Conservation (phyloP, 2,113 vertebrate genomes). For the Phylloscopus trochiloides region DNA sequence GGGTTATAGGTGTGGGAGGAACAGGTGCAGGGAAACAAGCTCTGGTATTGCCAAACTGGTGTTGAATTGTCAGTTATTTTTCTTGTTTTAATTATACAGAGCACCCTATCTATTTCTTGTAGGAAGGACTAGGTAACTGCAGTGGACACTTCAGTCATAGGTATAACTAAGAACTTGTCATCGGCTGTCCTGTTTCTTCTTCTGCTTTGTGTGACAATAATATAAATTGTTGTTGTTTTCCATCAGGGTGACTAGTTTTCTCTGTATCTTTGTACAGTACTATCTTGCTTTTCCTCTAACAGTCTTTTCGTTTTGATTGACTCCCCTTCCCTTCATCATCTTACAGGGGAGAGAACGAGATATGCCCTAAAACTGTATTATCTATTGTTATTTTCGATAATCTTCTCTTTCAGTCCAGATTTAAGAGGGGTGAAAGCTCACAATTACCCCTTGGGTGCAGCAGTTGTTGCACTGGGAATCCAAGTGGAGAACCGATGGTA, state of each 20-base stretch:
- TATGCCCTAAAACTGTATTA: rapidly evolving
- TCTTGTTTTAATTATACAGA: neutral
- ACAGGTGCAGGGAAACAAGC: neutral
- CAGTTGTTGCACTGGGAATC: neutral
- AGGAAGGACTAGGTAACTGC: neutral
- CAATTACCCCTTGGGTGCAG: rapidly evolving
- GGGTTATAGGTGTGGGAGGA: neutral
- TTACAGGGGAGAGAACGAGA: neutral
- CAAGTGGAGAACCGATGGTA: neutral
- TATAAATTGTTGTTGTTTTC: neutral
- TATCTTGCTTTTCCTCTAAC: neutral
- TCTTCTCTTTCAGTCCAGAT: neutral
- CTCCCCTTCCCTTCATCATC: neutral
- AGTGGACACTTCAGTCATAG: neutral
- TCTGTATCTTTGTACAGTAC: neutral
- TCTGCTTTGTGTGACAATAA: neutral
- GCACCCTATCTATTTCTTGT: neutral
- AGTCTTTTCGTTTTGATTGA: neutral
- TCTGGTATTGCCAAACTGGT: neutral
- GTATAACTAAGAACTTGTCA: neutral
- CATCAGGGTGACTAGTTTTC: neutral
- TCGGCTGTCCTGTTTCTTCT: neutral
- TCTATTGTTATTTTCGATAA: neutral
- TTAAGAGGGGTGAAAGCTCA: neutral
- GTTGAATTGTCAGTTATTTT: neutral